phyloP scores from a whole-genome alignment of 1,140 invertebrate genomes.

The Drosophila littoralis region DNA sequence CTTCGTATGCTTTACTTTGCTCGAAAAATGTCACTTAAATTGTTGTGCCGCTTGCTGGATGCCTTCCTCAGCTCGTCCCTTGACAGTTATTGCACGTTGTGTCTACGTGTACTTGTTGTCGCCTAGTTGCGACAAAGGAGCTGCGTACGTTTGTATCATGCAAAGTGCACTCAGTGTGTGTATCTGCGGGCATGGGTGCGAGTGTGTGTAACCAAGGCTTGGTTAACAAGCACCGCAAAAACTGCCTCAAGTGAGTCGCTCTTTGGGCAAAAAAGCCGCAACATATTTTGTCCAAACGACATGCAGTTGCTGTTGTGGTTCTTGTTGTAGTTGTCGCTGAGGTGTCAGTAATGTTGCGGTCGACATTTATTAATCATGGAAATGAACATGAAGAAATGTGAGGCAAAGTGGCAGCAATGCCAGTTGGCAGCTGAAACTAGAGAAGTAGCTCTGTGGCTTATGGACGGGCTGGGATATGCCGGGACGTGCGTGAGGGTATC shows the following conservation, averaged over 20 bases:
- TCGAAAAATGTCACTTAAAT: constrained; percentile 33
- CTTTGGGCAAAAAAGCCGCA: constrained; percentile 51
- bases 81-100: constrained; percentile 45
- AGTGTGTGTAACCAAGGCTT: constrained; percentile 8
- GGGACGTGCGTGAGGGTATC: constrained; percentile 52
- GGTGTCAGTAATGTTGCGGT: constrained; percentile 78
- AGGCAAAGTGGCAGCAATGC: not conserved
- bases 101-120: constrained; percentile 63
- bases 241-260: not conserved
- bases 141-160: constrained; percentile 49
- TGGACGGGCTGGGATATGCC: not conserved
- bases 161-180: constrained; percentile 43
- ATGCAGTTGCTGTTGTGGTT: not conserved
- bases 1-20: constrained; percentile 6
- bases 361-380: constrained; percentile 78
- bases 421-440: constrained; percentile 31
- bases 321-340: constrained; percentile 35
- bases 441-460: constrained; percentile 1
- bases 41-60: not conserved
- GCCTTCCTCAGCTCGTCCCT: not conserved
- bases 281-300: constrained; percentile 63
- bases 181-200: constrained; percentile 11
- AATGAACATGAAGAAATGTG: constrained; percentile 21
- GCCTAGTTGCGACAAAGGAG: constrained; percentile 71
- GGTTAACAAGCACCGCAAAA: constrained; percentile 6